A percentile compares a stretch with the other conserved stretches of the same genome.
Conservation (phyloP, 2,113 vertebrate genomes). For the Oxyura jamaicensis region DNA sequence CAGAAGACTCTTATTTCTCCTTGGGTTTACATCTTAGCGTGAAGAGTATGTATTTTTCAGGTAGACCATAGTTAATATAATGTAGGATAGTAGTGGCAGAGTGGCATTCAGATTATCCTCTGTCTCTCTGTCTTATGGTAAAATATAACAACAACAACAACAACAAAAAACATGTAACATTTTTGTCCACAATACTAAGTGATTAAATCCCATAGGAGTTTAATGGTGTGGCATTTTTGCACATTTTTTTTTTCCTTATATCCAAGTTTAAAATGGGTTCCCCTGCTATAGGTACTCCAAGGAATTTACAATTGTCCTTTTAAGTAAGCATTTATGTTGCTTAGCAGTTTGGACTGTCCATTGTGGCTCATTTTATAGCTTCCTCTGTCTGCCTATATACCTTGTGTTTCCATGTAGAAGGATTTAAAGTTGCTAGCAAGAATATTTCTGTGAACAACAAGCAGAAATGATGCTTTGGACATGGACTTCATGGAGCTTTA, state of each 20-base stretch:
- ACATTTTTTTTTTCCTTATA: neutral
- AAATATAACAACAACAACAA: too few species aligned
- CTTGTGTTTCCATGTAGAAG: neutral
- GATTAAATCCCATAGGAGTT: neutral
- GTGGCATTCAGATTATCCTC: neutral
- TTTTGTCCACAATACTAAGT: neutral
- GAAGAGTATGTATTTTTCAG: neutral
- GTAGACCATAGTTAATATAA: neutral
- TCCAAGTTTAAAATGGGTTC: neutral
- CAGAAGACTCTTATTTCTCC: neutral
- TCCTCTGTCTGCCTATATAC: neutral
- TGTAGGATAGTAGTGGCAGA: neutral
- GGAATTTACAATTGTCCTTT: slow-evolving; percentile 28
- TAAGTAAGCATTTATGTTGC: slow-evolving; percentile 19
- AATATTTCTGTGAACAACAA: slow-evolving; percentile 16
- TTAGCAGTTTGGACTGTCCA: neutral
- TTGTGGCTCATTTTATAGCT: slow-evolving; percentile 13
- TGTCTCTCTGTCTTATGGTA: neutral
- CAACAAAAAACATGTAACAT: neutral
- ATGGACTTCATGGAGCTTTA: neutral
- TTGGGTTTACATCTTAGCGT: neutral
- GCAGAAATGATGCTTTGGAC: neutral
- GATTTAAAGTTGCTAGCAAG: neutral
- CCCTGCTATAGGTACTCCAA: neutral
- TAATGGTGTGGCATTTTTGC: neutral